A percentile compares a stretch with the other conserved stretches of the same genome.
Evolutionary conservation across 2,888 invertebrate species (phyloP).

Genomic region (Neria commutata): DNA sequence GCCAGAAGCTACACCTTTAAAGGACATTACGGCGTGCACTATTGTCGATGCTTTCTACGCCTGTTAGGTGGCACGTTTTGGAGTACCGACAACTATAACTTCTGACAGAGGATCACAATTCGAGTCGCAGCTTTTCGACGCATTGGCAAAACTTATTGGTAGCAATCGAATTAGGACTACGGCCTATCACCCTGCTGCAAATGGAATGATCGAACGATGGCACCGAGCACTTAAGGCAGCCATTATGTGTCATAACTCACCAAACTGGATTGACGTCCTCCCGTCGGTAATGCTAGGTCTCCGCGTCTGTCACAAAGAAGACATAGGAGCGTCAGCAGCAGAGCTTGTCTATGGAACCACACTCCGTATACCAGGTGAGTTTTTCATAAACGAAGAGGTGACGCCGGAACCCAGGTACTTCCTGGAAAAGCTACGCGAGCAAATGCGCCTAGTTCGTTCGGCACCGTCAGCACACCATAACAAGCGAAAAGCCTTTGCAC

Average conservation of each 20-base stretch:
- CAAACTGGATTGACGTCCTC: slow-evolving; percentile 42
- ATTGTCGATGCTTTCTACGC: slow-evolving; percentile 29
- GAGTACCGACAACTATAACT: slow-evolving; percentile 45
- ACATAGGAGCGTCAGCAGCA: slow-evolving; percentile 41
- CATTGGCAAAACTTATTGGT: slow-evolving; percentile 37
- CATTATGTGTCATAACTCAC: slow-evolving; percentile 37
- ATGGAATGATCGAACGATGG: slow-evolving; percentile 57
- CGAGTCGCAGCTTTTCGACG: slow-evolving; percentile 42
- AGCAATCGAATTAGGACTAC: slow-evolving; percentile 39
- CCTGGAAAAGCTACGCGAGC: slow-evolving; percentile 16
- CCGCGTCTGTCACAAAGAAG: slow-evolving; percentile 41
- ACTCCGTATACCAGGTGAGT: slow-evolving; percentile 39
- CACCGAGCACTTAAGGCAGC: slow-evolving; percentile 53
- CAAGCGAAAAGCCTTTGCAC: slow-evolving; percentile 10
- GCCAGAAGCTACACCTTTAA: slow-evolving; percentile 37
- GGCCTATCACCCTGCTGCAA: slow-evolving; percentile 51
- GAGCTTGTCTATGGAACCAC: slow-evolving; percentile 46
- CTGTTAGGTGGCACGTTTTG: slow-evolving; percentile 58
- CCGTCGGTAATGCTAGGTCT: slow-evolving; percentile 50
- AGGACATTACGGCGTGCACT: slow-evolving; percentile 35
- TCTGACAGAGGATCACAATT: slow-evolving; percentile 55
- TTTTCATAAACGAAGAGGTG: slow-evolving; percentile 22
- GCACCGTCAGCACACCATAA: slow-evolving; percentile 19
- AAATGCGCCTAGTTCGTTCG: slow-evolving; percentile 17
- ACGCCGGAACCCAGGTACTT: slow-evolving; percentile 7